Percentiles rank a stretch among this genome's conserved stretches.
Conservation (phyloP, 2,888 invertebrate species). For the Anarsia innoxiella region DNA sequence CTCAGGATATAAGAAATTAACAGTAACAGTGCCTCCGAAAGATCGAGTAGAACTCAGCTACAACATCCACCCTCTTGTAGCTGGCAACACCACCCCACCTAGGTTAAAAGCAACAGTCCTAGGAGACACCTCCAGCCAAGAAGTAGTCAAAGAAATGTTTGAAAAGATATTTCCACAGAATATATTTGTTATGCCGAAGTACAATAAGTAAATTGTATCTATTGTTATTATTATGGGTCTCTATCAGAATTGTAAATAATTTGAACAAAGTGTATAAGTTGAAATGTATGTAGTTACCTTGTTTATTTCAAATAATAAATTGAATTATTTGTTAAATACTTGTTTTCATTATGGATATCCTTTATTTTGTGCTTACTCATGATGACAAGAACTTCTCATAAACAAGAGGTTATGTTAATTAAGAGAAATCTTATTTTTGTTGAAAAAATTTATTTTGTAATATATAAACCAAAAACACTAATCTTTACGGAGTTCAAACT, state of each 20-base stretch:
- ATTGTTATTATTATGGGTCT: slow-evolving; percentile 34
- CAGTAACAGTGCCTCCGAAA: slow-evolving; percentile 76
- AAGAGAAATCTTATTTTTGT: slow-evolving; percentile 8
- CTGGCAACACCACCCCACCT: slow-evolving; percentile 84
- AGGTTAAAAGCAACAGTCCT: slow-evolving; percentile 70
- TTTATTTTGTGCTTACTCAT: too few species aligned
- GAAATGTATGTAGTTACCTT: slow-evolving; percentile 45
- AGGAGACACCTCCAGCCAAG: slow-evolving; percentile 52
- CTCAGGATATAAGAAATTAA: slow-evolving; percentile 92
- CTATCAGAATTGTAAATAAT: slow-evolving; percentile 57
- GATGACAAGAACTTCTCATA: too few species aligned
- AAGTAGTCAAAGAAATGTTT: slow-evolving; percentile 62
- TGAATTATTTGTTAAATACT: slow-evolving; percentile 47
- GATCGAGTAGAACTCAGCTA: slow-evolving; percentile 79
- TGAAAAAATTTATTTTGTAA: slow-evolving; percentile 11
- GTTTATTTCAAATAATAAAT: slow-evolving; percentile 54
- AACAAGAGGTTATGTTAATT: too few species aligned
- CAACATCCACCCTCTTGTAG: slow-evolving; percentile 85
- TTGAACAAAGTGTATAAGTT: slow-evolving; percentile 58
- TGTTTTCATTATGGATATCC: slow-evolving; percentile 17
- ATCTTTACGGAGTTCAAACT: slow-evolving; percentile 90
- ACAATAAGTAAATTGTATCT: slow-evolving; percentile 59
- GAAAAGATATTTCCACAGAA: slow-evolving; percentile 65
- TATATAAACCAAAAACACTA: too few species aligned
- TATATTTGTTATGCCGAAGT: slow-evolving; percentile 73